phyloP scores from a whole-genome alignment of 2,113 vertebrate species.

The Cephalopholis sonnerati region DNA sequence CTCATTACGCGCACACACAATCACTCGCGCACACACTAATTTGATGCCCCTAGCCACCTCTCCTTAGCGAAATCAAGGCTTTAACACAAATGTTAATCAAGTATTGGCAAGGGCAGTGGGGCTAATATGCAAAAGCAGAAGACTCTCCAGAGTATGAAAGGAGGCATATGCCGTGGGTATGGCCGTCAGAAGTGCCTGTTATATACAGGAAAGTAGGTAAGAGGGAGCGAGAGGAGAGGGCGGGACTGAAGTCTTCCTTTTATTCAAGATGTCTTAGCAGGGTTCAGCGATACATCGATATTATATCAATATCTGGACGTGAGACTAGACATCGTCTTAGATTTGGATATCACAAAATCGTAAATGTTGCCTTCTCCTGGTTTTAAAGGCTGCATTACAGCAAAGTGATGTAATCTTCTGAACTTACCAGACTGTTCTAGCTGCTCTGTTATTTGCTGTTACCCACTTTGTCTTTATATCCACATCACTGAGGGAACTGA shows the following conservation, averaged over 20 bases:
- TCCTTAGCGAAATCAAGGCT: constrained; percentile 80
- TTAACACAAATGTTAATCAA: constrained; percentile 85
- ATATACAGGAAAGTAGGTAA: constrained; percentile 63
- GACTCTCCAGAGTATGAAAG: constrained; percentile 84
- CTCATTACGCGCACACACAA: constrained; percentile 72
- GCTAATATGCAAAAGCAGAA: constrained; percentile 84
- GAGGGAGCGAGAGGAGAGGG: constrained; percentile 60
- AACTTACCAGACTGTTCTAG: too few species aligned
- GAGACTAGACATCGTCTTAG: too few species aligned
- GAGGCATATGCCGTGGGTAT: constrained; percentile 83
- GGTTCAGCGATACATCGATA: too few species aligned
- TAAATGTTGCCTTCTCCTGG: too few species aligned
- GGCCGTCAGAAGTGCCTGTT: constrained; percentile 78
- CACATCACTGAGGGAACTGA: too few species aligned
- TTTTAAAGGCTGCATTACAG: too few species aligned
- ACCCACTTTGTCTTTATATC: too few species aligned
- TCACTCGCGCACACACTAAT: constrained; percentile 64
- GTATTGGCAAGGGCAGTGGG: constrained; percentile 81
- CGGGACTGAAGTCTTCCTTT: constrained; percentile 40
- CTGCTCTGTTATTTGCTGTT: too few species aligned
- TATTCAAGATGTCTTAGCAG: constrained; percentile 34
- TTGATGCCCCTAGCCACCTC: constrained; percentile 80
- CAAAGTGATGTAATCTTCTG: too few species aligned
- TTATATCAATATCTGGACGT: too few species aligned
- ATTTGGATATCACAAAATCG: too few species aligned